These are phyloP conservation scores for Callimorpha dominula DNA, from an alignment of 2,888 invertebrate species.

Conservation along the genomic window DNA sequence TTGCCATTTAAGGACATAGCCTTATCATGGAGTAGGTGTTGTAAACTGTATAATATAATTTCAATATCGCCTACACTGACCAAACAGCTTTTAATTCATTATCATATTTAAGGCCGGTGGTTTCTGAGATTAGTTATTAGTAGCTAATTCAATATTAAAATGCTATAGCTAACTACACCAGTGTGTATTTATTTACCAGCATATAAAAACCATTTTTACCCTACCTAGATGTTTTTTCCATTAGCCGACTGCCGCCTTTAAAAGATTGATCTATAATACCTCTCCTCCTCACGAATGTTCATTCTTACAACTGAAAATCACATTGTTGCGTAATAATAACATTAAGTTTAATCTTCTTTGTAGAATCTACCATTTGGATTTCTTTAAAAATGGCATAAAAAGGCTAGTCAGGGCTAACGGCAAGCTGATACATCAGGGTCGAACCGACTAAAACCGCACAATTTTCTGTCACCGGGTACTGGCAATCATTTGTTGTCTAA, in stretches of 20 bases:
- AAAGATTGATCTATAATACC: background rate
- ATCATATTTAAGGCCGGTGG: conserved; percentile 26
- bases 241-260: background rate
- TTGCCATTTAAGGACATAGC: conserved; percentile 41
- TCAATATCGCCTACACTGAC: conserved; percentile 40
- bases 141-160: background rate
- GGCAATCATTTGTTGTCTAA: too few relatives aligned
- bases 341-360: too few relatives aligned
- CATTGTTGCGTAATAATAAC: too few relatives aligned
- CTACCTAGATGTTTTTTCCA: too few relatives aligned
- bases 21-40: conserved; percentile 49
- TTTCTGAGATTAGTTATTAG: conserved; percentile 13
- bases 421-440: too few relatives aligned
- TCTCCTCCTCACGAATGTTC: background rate
- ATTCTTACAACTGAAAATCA: too few relatives aligned
- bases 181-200: background rate
- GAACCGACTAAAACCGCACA: too few relatives aligned
- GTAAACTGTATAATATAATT: conserved; percentile 30
- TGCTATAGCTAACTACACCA: background rate
- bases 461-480: too few relatives aligned
- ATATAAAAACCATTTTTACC: background rate
- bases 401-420: too few relatives aligned
- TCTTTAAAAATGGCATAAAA: too few relatives aligned
- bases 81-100: conserved; percentile 32
- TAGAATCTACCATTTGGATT: too few relatives aligned